phyloP scores from a whole-genome alignment of 2,888 invertebrate species.

The Polyommatus iphigenia region DNA sequence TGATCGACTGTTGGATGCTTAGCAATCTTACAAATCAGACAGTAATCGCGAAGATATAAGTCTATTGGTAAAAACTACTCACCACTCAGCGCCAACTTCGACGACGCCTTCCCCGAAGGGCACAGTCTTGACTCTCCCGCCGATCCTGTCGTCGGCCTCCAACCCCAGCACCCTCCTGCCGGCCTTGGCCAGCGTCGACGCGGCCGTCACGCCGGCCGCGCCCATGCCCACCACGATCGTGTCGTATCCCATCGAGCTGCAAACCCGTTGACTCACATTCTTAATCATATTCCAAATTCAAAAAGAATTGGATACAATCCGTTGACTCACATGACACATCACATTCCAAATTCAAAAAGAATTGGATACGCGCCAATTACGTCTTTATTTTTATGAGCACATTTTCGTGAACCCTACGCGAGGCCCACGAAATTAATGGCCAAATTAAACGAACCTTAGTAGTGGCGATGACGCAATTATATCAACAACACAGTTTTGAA shows the following conservation, averaged over 20 bases:
- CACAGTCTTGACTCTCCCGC: conserved; percentile 63
- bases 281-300: not conserved
- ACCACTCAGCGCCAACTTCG: conserved; percentile 70
- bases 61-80: conserved; percentile 36
- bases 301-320: not conserved
- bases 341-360: not conserved
- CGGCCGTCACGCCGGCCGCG: conserved; percentile 57
- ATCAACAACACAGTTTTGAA: not conserved
- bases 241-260: conserved; percentile 50
- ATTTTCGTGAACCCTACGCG: conserved; percentile 5
- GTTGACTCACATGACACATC: not conserved
- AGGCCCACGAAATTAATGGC: conserved; percentile 2
- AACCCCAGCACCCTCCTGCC: conserved; percentile 59
- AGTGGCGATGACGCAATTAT: not conserved
- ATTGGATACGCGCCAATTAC: conserved; percentile 4
- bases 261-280: not conserved
- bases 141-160: conserved; percentile 60
- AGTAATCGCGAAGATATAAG: not conserved
- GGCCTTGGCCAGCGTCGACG: conserved; percentile 52
- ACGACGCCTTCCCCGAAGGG: conserved; percentile 61
- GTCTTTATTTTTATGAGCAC: not conserved
- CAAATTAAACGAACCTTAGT: not conserved
- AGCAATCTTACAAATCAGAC: not conserved
- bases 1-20: not conserved
- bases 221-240: conserved; percentile 64